Base-by-base conservation (phyloP, 1,140 invertebrate genomes). In the Neodiprion fabricii region DNA sequence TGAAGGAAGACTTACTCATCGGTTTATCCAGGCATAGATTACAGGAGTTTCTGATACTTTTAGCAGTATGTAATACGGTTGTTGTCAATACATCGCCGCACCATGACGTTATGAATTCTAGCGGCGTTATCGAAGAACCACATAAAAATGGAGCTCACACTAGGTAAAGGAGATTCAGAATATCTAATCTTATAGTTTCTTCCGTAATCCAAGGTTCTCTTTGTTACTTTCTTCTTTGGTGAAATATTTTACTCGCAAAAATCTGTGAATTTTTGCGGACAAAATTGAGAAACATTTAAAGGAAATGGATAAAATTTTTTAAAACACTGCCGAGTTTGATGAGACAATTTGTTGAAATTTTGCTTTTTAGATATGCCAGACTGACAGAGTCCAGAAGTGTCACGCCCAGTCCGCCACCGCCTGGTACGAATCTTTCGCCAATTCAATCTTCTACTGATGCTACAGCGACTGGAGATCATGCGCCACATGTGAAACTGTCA, bases 61-160 rank as follows among this genome's bases (percentile, higher is more conserved):
- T 99, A 85, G 95, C 97, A 11, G 91, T 98, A 70, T 99, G 98
- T 85, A 99, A 99, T 87, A 99, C 98, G 2, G 98, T 99, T 3
- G 96, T 99, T 17, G 97, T 99, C 40, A 94, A 95, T 72, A 93
- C 94, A 75, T 92, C 94, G 84, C 96, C 96, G 1, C 97, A 98
- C 90, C 91, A 94, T 80, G 97, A 98, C 89, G 89, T 92, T 72
- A 96, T 96, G 95, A 95, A 96, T 87, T 91, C 94, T 12, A 96
- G 93, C 84, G 94, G 94, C 40, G 85, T 94, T 28, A 91, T 94
- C 68, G 92, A 92, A 80, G 84, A 87, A 48, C 81, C 81, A 10
- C 81, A 78, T 23, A 84, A 82, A 48, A 85, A 84, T n/a, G 80
- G 79, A 47, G 74, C 74, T 4, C 68, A 80, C 48, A 77, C 76